These are phyloP conservation scores for Enteromius thamalakanensis DNA, from an alignment of 2,797 vertebrate genomes.

Conservation along the genomic window DNA sequence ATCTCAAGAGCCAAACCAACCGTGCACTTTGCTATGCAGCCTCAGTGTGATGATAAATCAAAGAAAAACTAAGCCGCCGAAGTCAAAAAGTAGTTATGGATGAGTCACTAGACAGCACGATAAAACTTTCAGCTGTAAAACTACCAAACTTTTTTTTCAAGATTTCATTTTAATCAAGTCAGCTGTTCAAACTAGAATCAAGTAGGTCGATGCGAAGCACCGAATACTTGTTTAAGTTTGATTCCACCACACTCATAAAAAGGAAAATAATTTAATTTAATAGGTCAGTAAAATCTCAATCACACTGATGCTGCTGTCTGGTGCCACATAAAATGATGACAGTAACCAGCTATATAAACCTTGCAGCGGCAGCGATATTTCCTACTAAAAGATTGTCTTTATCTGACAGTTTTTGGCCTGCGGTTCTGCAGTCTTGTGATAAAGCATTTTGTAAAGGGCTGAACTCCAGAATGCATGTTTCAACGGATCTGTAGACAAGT, in stretches of 20 bases:
- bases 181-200: not conserved
- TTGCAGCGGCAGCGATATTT: conserved; percentile 34
- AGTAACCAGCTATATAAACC: conserved; percentile 31
- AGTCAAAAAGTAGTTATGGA: not conserved
- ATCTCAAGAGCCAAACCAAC: conserved; percentile 39
- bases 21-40: conserved; percentile 9
- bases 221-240: conserved; percentile 15
- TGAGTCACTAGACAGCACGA: conserved; percentile 6
- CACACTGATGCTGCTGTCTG: not conserved
- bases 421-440: conserved; percentile 13
- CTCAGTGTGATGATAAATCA: conserved; percentile 28
- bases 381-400: conserved; percentile 14
- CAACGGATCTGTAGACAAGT: conserved; percentile 19
- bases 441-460: conserved; percentile 34
- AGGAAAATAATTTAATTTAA: conserved; percentile 9
- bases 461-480: conserved; percentile 21
- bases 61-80: conserved; percentile 32
- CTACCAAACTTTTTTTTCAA: not conserved
- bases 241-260: conserved; percentile 24
- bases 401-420: conserved; percentile 29
- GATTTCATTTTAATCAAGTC: not conserved
- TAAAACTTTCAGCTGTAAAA: not conserved
- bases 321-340: conserved; percentile 25
- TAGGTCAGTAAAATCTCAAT: conserved; percentile 27
- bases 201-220: not conserved